phyloP scores from a whole-genome alignment of 2,797 vertebrate genomes.

The Cossypha polioptera region DNA sequence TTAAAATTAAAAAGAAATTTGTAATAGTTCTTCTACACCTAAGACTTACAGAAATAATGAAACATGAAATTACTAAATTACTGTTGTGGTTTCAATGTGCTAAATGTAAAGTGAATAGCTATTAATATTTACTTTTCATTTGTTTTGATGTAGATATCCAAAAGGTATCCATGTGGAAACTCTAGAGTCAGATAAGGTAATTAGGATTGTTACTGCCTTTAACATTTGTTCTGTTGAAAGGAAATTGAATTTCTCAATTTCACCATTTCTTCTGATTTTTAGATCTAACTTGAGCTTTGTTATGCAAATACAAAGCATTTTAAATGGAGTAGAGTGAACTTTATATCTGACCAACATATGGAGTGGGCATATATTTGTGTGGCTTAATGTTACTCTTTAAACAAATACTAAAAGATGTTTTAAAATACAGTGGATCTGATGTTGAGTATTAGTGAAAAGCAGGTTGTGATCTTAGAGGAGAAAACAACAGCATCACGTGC shows the following conservation, averaged over 20 bases:
- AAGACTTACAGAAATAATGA: neutral
- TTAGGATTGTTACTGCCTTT: neutral
- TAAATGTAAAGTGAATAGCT: neutral
- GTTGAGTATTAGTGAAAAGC: neutral
- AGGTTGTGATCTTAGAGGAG: neutral
- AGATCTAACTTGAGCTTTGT: neutral
- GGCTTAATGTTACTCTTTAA: neutral
- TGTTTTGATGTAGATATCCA: constrained; percentile 81
- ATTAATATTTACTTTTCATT: neutral
- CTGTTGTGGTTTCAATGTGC: neutral
- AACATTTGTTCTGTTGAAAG: neutral
- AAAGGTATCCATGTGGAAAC: constrained; percentile 97
- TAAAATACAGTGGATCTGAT: neutral
- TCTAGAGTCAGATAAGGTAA: constrained; percentile 93
- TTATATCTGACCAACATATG: neutral
- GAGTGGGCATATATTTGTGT: neutral
- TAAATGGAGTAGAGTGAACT: neutral
- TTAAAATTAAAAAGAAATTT: neutral
- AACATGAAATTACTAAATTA: neutral
- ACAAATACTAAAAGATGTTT: neutral
- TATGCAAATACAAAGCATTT: neutral
- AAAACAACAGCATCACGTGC: neutral
- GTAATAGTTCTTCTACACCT: neutral
- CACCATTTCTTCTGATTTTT: neutral
- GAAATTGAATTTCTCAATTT: neutral